Conservation (phyloP, 2,797 vertebrate species). For the Cottoperca gobio region DNA sequence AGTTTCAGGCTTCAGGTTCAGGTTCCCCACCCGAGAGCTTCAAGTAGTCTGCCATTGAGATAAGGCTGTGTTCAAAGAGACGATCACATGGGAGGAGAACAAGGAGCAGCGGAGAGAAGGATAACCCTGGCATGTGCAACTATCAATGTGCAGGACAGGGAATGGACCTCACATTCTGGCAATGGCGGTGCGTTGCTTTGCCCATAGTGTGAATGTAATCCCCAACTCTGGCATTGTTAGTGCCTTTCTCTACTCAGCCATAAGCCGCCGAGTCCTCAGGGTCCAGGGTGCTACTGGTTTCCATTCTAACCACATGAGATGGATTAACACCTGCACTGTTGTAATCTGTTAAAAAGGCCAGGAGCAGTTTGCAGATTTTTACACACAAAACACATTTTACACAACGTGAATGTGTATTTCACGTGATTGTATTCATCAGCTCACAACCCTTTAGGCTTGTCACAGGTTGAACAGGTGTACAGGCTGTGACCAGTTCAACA, state of each 20-base stretch:
- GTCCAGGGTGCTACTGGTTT: conserved; percentile 27
- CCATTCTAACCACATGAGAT: conserved; percentile 47
- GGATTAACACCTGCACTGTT: conserved; percentile 50
- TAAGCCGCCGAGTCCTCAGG: conserved; percentile 35
- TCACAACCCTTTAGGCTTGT: background rate
- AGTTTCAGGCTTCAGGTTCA: background rate
- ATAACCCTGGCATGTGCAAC: conserved; percentile 25
- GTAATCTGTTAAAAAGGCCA: conserved; percentile 19
- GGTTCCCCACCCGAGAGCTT: conserved; percentile 9
- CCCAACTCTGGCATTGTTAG: conserved; percentile 38
- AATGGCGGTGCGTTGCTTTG: conserved; percentile 11
- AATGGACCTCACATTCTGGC: conserved; percentile 32
- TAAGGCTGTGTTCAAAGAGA: conserved; percentile 27
- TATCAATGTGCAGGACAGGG: conserved; percentile 20
- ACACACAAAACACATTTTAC: too few relatives aligned
- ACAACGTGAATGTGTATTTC: background rate
- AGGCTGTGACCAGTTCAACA: background rate
- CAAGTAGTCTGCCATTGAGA: background rate
- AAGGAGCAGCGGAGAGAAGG: conserved; percentile 10
- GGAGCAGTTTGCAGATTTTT: background rate
- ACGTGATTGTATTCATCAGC: background rate
- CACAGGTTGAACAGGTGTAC: background rate
- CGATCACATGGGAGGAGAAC: conserved; percentile 14
- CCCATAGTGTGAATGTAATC: conserved; percentile 50
- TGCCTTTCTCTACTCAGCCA: conserved; percentile 38